Evolutionary conservation across 2,888 invertebrate genomes (phyloP).

Genomic region (Plagodis dolabraria): DNA sequence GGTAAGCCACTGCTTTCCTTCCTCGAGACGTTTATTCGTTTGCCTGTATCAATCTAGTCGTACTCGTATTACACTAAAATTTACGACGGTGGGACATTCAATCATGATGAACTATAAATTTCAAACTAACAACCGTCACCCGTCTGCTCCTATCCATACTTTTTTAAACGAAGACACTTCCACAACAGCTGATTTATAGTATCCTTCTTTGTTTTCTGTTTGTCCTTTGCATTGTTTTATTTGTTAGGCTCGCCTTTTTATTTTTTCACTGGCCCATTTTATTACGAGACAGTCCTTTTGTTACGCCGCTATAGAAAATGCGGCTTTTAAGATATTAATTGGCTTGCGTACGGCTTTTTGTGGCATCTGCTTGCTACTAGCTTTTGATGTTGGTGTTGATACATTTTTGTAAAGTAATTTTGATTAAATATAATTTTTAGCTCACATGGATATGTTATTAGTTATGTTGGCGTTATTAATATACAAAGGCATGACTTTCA

Average conservation of each 20-base stretch:
- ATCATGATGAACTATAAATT: slow-evolving; percentile 77
- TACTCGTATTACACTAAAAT: slow-evolving; percentile 76
- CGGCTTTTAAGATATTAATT: slow-evolving; percentile 47
- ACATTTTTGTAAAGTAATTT: too few relatives aligned
- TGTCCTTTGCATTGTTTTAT: slow-evolving; percentile 59
- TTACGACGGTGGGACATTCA: slow-evolving; percentile 71
- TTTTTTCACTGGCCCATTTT: slow-evolving; percentile 47
- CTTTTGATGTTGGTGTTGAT: neutral
- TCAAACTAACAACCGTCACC: slow-evolving; percentile 67
- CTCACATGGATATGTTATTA: too few relatives aligned
- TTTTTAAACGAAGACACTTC: slow-evolving; percentile 56
- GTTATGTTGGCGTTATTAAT: too few relatives aligned
- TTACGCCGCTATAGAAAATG: slow-evolving; percentile 44
- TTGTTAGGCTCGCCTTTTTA: slow-evolving; percentile 43
- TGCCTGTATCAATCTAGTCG: slow-evolving; percentile 75
- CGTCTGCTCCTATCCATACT: slow-evolving; percentile 59
- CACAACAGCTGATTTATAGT: slow-evolving; percentile 68
- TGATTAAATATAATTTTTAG: too few relatives aligned
- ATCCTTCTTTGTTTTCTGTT: slow-evolving; percentile 58
- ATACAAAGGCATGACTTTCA: too few relatives aligned
- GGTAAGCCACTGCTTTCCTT: slow-evolving; percentile 2
- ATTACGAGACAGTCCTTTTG: slow-evolving; percentile 54
- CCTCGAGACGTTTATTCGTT: slow-evolving; percentile 59
- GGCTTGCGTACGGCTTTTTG: slow-evolving; percentile 34
- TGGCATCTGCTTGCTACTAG: slow-evolving; percentile 16